Evolutionary conservation across 2,888 invertebrate species (phyloP).

Genomic region (Yponomeuta evonymella): DNA sequence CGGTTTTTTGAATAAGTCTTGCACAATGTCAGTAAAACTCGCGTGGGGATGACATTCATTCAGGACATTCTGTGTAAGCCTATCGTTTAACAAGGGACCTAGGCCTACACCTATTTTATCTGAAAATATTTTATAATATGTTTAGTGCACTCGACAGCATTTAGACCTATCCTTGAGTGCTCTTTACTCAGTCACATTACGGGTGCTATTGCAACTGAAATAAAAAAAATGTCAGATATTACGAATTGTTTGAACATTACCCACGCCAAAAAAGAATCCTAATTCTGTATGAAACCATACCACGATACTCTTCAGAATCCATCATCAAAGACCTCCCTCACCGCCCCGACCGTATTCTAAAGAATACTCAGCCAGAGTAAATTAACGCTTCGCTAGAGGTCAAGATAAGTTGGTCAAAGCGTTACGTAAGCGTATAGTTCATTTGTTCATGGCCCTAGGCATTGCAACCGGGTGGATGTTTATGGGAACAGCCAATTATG

Average conservation of each 20-base stretch:
- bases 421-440: conserved; percentile 62
- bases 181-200: too few species aligned
- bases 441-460: conserved; percentile 59
- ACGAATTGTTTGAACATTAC: too few species aligned
- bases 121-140: too few species aligned
- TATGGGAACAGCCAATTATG: conserved; percentile 64
- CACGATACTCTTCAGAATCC: conserved; percentile 46
- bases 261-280: neutral
- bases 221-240: too few species aligned
- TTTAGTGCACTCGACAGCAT: neutral
- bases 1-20: too few species aligned
- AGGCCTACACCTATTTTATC: too few species aligned
- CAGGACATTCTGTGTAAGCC: too few species aligned
- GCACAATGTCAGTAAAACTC: too few species aligned
- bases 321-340: conserved; percentile 29
- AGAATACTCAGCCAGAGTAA: neutral
- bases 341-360: conserved; percentile 13
- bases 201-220: too few species aligned
- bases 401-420: conserved; percentile 36
- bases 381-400: conserved; percentile 23
- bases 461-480: conserved; percentile 56
- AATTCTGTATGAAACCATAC: conserved; percentile 28
- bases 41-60: too few species aligned
- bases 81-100: too few species aligned
- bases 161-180: too few species aligned